A percentile compares a stretch with the other conserved stretches of the same genome.
Evolutionary conservation across 2,888 invertebrate species (phyloP).

Genomic region (Halictus ligatus): DNA sequence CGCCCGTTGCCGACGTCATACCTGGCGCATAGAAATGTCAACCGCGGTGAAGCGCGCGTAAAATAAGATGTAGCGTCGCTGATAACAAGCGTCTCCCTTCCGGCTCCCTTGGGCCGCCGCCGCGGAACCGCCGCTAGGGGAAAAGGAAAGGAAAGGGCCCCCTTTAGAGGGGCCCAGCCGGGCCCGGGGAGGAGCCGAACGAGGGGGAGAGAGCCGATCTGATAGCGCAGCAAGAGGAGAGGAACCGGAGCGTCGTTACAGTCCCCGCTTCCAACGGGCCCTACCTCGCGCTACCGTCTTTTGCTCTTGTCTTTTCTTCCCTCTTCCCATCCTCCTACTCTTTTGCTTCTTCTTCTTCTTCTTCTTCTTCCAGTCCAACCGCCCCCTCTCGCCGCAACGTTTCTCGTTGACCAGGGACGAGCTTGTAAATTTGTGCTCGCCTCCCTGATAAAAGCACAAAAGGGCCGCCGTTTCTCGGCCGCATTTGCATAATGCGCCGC

Average conservation of each 20-base stretch:
- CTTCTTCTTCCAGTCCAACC: conserved; percentile 45
- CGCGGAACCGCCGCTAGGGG: conserved; percentile 32
- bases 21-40: conserved; percentile 83
- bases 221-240: conserved; percentile 69
- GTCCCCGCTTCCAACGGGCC: conserved; percentile 23
- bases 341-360: not conserved
- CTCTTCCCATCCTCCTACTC: conserved; percentile 13
- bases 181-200: conserved; percentile 53
- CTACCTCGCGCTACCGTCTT: conserved; percentile 62
- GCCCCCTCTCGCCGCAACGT: not conserved
- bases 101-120: conserved; percentile 16
- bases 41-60: conserved; percentile 81
- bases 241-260: conserved; percentile 55
- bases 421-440: conserved; percentile 81
- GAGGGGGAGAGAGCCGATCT: conserved; percentile 68
- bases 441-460: conserved; percentile 77
- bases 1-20: conserved; percentile 82
- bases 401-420: conserved; percentile 65
- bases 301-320: conserved; percentile 43
- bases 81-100: conserved; percentile 77
- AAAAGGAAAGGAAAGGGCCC: conserved; percentile 50
- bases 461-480: conserved; percentile 71
- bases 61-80: conserved; percentile 84
- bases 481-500: conserved; percentile 70
- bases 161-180: conserved; percentile 18